Base-by-base conservation (phyloP, 2,113 vertebrate genomes). In the Silurus meridionalis region DNA sequence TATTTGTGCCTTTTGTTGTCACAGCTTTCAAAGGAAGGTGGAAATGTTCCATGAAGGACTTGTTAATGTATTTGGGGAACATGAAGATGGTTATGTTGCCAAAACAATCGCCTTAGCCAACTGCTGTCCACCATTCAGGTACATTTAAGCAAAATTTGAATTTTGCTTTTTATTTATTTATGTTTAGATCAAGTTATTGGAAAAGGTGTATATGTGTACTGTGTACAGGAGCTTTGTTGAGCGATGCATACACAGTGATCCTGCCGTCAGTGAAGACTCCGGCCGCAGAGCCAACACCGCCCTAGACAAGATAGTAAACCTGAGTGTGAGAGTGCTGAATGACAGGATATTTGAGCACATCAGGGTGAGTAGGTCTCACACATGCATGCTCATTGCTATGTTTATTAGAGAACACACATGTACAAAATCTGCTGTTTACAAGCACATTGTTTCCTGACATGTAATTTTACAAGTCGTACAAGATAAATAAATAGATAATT, bases 21-120 rank as follows among this genome's bases (percentile, higher is more conserved):
- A 84, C 17, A 98, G 97, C 66, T 98, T 98, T 92, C 96, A 98
- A 92, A 95, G 95, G 19, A 96, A 96, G 0, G 96, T 95, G 0
- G 97, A 99, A 82, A 91, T 95, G 71, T 98, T 97, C 86, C 97
- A 97, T 0, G 96, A 97, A 19, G 89, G 91, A 9, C 93, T 95
- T 0, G 82, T 91, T 1, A 90, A 58, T 37, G 94, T 93, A 48
- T 90, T 91, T 0, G 92, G 92, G 64, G 93, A 95, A 2, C 88
- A 90, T 0, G 85, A 95, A 0, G 94, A 96, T 0, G 88, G 92
- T 88, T 97, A 95, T 53, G 89, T 96, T 86, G 86, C 93, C 88
- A 95, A 92, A 25, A 96, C 96, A 87, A 96, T 97, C 2, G 90
- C 94, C 0, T 86, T 97, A 86, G 96, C 96, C 91, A 99, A 99